Base-by-base conservation (phyloP, 2,888 invertebrate genomes). In the Troilus luridus region DNA sequence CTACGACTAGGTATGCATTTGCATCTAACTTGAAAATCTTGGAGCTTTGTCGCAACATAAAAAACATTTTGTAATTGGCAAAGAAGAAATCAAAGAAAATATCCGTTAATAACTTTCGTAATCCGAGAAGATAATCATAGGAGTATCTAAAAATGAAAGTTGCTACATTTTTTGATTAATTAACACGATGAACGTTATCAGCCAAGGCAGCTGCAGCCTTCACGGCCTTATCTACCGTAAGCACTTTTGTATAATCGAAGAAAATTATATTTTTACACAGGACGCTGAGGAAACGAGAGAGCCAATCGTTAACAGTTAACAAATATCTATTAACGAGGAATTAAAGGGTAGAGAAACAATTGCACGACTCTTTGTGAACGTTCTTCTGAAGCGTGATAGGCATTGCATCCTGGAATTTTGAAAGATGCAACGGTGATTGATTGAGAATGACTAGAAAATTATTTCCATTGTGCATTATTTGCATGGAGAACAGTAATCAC, bases 161-260 rank as follows among this genome's bases (percentile, higher is more conserved):
- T 67, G 67, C 67, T 77, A 77, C 72, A 77, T 41, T 41, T 77
- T 77, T 14, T 41, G 72, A 77, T 77, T 77, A 77, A 77, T 77
- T 77, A 77, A 10, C 17, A 17, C 17, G 72, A 77, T 67, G 67
- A 67, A 67, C 24, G 67, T 11, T 24, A 24, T 77, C 27, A 41
- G 21, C 41, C 72, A 77, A 77, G 72, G 72, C 41, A 41, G 7
- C 8, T 41, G 3, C 17, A 77, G 72, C 72, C 72, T 77, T 77
- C 9, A 41, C 72, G 41, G 41, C 17, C 0, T 14, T 77, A 77
- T 77, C 72, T 77, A 17, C 7, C 14, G 6, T 67, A 67, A 41
- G 19, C 14, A 24, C 12, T 67, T 85, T 58, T 56, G 56, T 11
- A 85, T 56, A 85, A 85, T 81, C 19, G 21, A 27, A 17, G 81